Conservation (phyloP, 2,888 invertebrate genomes). For the Seira musarum region DNA sequence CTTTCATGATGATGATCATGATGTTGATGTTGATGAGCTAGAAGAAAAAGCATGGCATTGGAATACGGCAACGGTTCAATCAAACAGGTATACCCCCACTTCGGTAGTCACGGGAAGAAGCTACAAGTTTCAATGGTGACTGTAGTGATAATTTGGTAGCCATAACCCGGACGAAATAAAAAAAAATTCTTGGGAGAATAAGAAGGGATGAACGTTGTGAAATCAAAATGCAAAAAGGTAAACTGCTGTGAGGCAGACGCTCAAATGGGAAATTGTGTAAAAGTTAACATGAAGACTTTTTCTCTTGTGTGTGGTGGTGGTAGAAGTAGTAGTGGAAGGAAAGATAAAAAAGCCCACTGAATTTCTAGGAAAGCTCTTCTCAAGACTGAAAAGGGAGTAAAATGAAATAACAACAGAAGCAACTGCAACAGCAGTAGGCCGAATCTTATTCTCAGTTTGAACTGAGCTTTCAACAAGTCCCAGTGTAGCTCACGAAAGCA, state of each 20-base stretch:
- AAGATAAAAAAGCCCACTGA: constrained; percentile 21
- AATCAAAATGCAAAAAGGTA: constrained; percentile 49
- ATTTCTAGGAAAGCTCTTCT: constrained; percentile 37
- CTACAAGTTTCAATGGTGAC: neutral
- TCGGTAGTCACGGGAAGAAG: neutral
- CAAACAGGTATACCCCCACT: neutral
- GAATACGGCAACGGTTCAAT: too few species aligned
- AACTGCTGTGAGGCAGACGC: constrained; percentile 60
- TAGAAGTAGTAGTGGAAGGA: too few species aligned
- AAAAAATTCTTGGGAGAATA: too few species aligned
- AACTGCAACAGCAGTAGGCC: constrained; percentile 60
- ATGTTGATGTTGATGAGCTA: too few species aligned
- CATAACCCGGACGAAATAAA: too few species aligned
- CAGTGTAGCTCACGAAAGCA: constrained; percentile 39
- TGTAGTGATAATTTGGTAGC: neutral
- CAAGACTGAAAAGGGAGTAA: too few species aligned
- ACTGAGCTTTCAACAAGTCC: constrained; percentile 60
- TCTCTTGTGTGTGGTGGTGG: too few species aligned
- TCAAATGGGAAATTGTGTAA: neutral
- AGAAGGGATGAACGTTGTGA: neutral
- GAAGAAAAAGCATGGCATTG: too few species aligned
- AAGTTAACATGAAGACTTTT: too few species aligned
- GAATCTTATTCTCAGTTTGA: constrained; percentile 59
- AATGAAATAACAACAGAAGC: constrained; percentile 51
- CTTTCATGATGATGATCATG: too few species aligned